Base-by-base conservation (phyloP, 2,888 invertebrate genomes). In the Pyralis farinalis region DNA sequence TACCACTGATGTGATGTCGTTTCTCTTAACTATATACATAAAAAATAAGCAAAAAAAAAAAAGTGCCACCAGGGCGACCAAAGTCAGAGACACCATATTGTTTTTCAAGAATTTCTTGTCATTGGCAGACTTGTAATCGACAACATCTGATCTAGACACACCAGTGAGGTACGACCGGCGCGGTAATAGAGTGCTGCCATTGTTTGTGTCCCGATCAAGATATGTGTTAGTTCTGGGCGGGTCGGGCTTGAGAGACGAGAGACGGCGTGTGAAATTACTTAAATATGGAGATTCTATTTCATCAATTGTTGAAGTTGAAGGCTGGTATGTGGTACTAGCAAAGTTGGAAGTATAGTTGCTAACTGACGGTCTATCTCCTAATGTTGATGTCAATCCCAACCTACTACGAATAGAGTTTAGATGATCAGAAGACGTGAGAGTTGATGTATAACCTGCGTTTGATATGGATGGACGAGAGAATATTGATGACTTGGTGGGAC, bases 1-100 rank as follows among this genome's bases (percentile, higher is more conserved):
- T 44, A 71, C 84, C 55, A 85, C 86, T 20, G 87, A 86, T 5
- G 90, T 84, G 30, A 90, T 90, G 53, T 92, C 91, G 43, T 90
- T 90, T 65, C 86, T 90, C 75, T 92, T 93, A 55, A 93, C 93
- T 74, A 93, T 84, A 73, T 94, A 94, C 80, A 93, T 86, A 58
- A 93, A 91, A 55, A 91, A 91, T 59, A 94, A 86, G 55, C 91
- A 79, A 66, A 92, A 80, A 85, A 94, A 92, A 83, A 94, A 94
- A 67, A 92, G 80, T 42, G 91, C 83, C 5, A 91, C 91, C 30
- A 91, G 77, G 10, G 85, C 91, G 42, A 94, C 88, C 30, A 94
- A 85, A 30, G 92, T 87, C 48, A 92, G 90, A 1, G 93, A 93
- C 38, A 94, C 92, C 34, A 93, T 73, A 60, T 92, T 92, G 59